Evolutionary conservation across 2,888 invertebrate genomes (phyloP), one percentile per base, ranked within the genome.

Genomic region (Nemotelus pantherinus): DNA sequence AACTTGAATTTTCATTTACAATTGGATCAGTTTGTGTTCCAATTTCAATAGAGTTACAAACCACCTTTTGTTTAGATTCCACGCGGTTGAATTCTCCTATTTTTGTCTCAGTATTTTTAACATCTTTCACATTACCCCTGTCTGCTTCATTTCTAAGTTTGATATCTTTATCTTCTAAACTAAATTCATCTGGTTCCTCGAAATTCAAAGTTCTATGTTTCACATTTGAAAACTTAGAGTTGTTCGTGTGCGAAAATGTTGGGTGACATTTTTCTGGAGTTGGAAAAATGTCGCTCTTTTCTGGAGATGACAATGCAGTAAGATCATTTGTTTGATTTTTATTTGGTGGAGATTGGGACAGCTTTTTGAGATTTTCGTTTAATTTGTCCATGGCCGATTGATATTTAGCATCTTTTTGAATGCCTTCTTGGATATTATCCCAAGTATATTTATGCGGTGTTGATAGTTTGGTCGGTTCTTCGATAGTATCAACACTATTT

Each of bases 351-450:
- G 43, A 78, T 47, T 64, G 76, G 10, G 57, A 74, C 6, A 84
- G 67, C 77, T 84, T 85, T 44, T 82, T 82, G 10, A 86, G 83
- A 71, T 83, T 84, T 43, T 82, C 83, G 76, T 85, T 84, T 3
- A 86, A 81, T 48, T 82, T 83, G 2, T 83, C 81, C 55, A 84
- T 74, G 0, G 85, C 84, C 2, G 81, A 82, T 71, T 84, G 82
- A 78, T 86, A 86, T 2, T 80, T 79, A 4, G 80, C 78, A 82
- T 85, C 83, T 64, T 82, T 80, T 48, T 82, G 78, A 1, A 85
- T 80, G 3, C 82, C 63, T 41, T 83, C 82, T 77, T 85, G 84
- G 7, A 85, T 82, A 64, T 83, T 83, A 76, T 83, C 82, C 47
- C 85, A 83, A 79, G 41, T 60, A 48, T 48, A 74, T 74, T 74